Evolutionary conservation across 1,140 invertebrate species (phyloP), one percentile per base, ranked within the genome.

Genomic region (Vanessa atalanta): DNA sequence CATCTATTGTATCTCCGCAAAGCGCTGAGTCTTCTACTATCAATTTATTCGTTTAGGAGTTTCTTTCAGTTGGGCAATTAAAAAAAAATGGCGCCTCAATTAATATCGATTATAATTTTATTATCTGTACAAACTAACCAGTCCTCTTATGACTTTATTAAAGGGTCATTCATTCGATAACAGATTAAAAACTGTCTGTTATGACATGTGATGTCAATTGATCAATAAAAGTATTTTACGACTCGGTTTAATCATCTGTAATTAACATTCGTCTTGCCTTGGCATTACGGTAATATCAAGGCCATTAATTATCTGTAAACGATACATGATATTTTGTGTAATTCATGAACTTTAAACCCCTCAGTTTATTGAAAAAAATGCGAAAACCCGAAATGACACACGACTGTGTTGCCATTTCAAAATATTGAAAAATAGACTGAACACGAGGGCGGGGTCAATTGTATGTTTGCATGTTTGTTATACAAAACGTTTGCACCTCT

Each of bases 121-220:
- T 55, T 55, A 55, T 23, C 16, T 55, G 16, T 55, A 23, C 15
- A 55, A 55, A 55, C 16, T 15, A 15, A 51, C 5, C 48, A 51
- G 48, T 15, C 11, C 14, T 51, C 48, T 15, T 51, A 11, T 26
- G 5, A 12, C 20, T 23, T 31, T 11, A 26, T 8, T 23, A 23
- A 57, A 57, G 57, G 15, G 26, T 16, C 57, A 37, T 61, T 61
- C 13, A 61, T 61, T 61, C 15, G 57, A 61, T n/a, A 61, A 61
- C 57, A 37, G 57, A 61, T 61, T 26, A 60, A 26, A 57, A 55
- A 55, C 6, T 51, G 0, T 14, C 48, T 51, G 23, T 26, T 20
- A 31, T 60, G 23, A 61, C 31, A 43, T 15, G 31, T 37, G 57
- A 37, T 61, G 15, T 61, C 57, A 61, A 57, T 57, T n/a, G 48